A percentile compares a stretch with the other conserved stretches of the same genome.
Evolutionary conservation across 1,140 invertebrate species (phyloP).

Genomic region (Nasonia vitripennis): DNA sequence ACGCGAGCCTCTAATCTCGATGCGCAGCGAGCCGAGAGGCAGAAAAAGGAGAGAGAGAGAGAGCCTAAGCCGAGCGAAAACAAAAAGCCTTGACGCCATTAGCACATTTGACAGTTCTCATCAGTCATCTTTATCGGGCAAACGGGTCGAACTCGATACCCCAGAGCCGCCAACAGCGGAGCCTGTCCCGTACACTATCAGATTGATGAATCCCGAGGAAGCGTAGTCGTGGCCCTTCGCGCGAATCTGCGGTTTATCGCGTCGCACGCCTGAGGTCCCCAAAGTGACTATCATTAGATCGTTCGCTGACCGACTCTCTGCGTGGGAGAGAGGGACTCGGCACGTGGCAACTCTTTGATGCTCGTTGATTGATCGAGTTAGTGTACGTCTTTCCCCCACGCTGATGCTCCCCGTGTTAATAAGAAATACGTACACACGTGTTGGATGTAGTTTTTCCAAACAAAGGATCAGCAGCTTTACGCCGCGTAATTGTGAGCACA

Average conservation of each 20-base stretch:
- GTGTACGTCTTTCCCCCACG: too few species aligned
- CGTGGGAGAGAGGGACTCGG: neutral
- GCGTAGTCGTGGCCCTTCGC: neutral
- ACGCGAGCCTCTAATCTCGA: too few species aligned
- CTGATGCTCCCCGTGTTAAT: neutral
- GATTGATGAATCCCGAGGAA: conserved; percentile 59
- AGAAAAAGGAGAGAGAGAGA: conserved; percentile 3
- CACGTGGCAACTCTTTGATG: neutral
- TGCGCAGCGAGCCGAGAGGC: neutral
- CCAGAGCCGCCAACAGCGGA: neutral
- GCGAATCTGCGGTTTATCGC: neutral
- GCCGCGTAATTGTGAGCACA: too few species aligned
- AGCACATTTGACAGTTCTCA: conserved; percentile 57
- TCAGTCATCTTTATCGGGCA: conserved; percentile 60
- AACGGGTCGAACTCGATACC: conserved; percentile 42
- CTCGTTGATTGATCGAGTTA: neutral
- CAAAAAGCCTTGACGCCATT: conserved; percentile 53
- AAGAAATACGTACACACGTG: too few species aligned
- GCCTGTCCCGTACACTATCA: conserved; percentile 47
- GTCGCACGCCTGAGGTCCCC: neutral
- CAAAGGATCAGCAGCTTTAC: too few species aligned
- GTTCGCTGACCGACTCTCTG: neutral
- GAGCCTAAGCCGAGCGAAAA: neutral
- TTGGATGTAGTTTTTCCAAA: too few species aligned
- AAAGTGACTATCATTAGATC: conserved; percentile 4